Conservation (phyloP, 1,140 invertebrate genomes). For the Nautilus pompilius region DNA sequence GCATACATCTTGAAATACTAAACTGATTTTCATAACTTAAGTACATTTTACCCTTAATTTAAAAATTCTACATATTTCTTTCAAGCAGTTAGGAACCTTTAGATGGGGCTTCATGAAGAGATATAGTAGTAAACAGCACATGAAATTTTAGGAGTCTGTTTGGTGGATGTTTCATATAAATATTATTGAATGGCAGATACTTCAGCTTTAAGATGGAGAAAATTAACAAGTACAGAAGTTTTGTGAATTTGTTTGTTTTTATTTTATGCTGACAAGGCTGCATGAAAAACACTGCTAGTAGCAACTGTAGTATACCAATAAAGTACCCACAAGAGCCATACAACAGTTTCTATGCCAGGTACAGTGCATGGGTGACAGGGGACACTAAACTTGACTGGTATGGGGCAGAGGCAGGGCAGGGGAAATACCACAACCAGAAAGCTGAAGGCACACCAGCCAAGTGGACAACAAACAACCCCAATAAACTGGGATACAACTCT, state of each 20-base stretch:
- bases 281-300: not conserved
- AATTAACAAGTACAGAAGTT: constrained; percentile 11
- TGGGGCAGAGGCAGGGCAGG: constrained; percentile 54
- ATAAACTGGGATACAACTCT: constrained; percentile 21
- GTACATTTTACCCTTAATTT: too few relatives aligned
- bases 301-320: constrained; percentile 11
- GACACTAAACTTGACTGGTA: constrained; percentile 57
- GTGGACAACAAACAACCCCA: constrained; percentile 53
- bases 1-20: too few relatives aligned
- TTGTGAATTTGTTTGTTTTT: not conserved
- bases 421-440: constrained; percentile 34
- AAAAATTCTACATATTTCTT: too few relatives aligned
- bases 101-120: too few relatives aligned
- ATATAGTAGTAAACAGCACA: too few relatives aligned
- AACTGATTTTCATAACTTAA: too few relatives aligned
- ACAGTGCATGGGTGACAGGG: constrained; percentile 50
- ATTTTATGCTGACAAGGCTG: not conserved
- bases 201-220: constrained; percentile 44
- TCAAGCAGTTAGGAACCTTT: too few relatives aligned
- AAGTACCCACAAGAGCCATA: not conserved
- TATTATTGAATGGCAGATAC: not conserved
- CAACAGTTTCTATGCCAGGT: constrained; percentile 23
- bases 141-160: too few relatives aligned
- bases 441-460: constrained; percentile 54
- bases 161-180: too few relatives aligned